A percentile compares a stretch with the other conserved stretches of the same genome.
Evolutionary conservation across 2,113 vertebrate genomes (phyloP).

Genomic region (Zeus faber): DNA sequence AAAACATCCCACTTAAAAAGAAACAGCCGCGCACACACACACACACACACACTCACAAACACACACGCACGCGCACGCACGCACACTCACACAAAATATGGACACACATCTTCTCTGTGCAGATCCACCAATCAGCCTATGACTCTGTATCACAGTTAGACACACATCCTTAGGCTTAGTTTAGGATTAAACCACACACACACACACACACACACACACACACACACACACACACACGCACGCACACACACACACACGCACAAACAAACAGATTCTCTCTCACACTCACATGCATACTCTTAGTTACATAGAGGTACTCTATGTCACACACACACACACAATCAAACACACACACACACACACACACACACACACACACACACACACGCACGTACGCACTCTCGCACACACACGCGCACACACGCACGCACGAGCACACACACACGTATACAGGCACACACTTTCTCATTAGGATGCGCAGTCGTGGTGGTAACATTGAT

Average conservation of each 20-base stretch:
- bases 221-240: constrained; percentile 17
- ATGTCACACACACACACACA: background rate
- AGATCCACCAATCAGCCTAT: constrained; percentile 53
- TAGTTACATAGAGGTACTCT: background rate
- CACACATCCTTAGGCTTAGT: constrained; percentile 59
- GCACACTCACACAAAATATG: too few species aligned
- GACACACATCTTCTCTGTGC: constrained; percentile 8
- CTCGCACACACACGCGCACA: background rate
- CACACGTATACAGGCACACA: constrained; percentile 1
- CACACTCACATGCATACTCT: too few species aligned
- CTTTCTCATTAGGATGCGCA: constrained; percentile 64
- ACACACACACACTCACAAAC: too few species aligned
- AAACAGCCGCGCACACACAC: too few species aligned
- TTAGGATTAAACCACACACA: constrained; percentile 56
- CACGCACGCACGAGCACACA: background rate
- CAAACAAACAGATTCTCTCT: too few species aligned
- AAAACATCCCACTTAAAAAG: background rate
- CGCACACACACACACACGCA: background rate
- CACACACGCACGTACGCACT: background rate
- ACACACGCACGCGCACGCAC: too few species aligned
- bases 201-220: constrained; percentile 36
- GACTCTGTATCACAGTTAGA: constrained; percentile 55
- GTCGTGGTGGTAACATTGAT: constrained; percentile 64
- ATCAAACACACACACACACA: constrained; percentile 1
- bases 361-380: background rate